Percentiles rank a stretch among this genome's conserved stretches.
phyloP scores from a whole-genome alignment of 2,888 invertebrate species.

The Lamellibrachia columna region DNA sequence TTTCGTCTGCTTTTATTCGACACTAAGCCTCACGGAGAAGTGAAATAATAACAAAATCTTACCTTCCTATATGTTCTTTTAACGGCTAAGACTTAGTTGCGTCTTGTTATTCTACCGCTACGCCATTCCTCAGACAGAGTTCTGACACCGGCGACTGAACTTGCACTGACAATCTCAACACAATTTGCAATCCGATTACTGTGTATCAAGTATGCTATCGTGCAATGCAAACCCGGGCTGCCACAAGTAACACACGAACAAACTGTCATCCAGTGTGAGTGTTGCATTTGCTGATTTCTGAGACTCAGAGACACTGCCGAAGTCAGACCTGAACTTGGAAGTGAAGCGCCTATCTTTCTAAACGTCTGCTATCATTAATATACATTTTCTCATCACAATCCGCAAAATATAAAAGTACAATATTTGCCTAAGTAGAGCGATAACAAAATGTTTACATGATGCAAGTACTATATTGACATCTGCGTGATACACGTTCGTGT shows the following conservation, averaged over 20 bases:
- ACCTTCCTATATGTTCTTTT: neutral
- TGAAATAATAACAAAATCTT: neutral
- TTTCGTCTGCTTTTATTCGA: neutral
- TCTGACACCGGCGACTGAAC: neutral
- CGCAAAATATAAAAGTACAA: neutral
- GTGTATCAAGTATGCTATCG: neutral
- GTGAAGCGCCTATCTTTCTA: neutral
- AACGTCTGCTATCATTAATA: neutral
- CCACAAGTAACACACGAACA: neutral
- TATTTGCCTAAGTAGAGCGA: neutral
- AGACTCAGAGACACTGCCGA: conserved; percentile 6
- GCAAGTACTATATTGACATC: neutral
- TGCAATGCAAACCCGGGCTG: too few relatives aligned
- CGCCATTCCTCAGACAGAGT: neutral
- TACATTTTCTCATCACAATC: neutral
- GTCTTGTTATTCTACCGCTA: neutral
- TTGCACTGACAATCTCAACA: neutral
- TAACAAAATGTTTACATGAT: conserved; percentile 1
- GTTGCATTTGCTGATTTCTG: neutral
- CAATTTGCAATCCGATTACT: neutral
- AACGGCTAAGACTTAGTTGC: neutral
- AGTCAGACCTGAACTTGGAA: neutral
- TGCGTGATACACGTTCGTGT: neutral
- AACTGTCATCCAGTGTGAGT: neutral
- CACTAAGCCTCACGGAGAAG: neutral